Conservation (phyloP, 2,113 vertebrate species). For the Sebastes schlegelii region DNA sequence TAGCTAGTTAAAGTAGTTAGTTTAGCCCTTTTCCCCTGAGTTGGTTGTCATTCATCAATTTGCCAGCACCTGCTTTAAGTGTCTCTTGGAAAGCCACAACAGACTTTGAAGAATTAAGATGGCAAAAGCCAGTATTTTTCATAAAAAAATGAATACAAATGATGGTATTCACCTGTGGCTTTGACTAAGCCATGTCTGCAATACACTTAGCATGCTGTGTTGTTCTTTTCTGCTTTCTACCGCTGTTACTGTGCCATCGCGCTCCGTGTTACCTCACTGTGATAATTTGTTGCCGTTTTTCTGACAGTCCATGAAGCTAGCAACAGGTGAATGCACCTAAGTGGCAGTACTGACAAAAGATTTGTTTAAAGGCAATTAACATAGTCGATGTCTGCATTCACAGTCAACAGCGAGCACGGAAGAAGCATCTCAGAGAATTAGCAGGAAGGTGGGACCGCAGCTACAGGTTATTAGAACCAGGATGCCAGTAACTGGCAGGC, state of each 20-base stretch:
- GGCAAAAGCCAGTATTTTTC: not conserved
- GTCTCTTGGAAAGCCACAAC: not conserved
- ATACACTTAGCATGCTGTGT: not conserved
- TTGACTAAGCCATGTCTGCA: not conserved
- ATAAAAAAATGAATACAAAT: not conserved
- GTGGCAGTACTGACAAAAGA: not conserved
- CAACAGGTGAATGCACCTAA: slow-evolving; percentile 3
- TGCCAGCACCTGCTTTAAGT: not conserved
- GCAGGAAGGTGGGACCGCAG: not conserved
- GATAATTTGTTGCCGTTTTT: not conserved
- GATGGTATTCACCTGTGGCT: not conserved
- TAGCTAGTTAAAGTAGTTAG: too few relatives aligned
- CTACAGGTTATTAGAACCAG: slow-evolving; percentile 1
- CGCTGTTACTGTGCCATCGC: not conserved
- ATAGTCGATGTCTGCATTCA: not conserved
- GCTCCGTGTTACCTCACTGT: not conserved
- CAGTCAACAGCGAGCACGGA: not conserved
- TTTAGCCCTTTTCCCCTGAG: not conserved
- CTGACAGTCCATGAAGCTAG: not conserved
- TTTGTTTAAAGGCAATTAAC: slow-evolving; percentile 21
- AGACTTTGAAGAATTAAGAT: not conserved
- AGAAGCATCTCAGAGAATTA: slow-evolving; percentile 14
- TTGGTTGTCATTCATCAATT: slow-evolving; percentile 6
- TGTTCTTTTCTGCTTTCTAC: not conserved
- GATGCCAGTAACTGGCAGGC: not conserved